Base-by-base conservation (phyloP, 2,797 vertebrate genomes). In the Myiotriccus ornatus region DNA sequence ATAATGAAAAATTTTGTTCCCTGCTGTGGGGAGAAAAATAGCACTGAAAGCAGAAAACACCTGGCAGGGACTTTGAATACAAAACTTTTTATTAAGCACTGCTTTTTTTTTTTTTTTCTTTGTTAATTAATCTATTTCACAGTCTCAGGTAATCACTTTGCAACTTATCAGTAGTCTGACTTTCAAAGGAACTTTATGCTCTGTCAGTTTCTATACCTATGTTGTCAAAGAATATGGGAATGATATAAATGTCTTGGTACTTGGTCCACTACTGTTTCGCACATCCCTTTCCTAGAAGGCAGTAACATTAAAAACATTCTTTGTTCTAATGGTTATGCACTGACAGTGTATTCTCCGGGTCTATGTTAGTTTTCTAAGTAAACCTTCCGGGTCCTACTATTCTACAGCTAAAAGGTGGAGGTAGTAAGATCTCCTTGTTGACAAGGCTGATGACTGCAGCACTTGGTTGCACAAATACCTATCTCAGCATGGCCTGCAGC, bases 41-140 rank as follows among this genome's bases (percentile, higher is more conserved):
- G n/a, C 67, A 76, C 46, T 88, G 62, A 92, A 90, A 93, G 65
- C 69, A 64, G 79, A 95, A 97, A 97, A 93, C 94, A 96, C 84
- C 92, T 97, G 96, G 75, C 74, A 83, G 75, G 77, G 43, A 63
- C 71, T 85, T 89, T 90, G 86, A 95, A 89, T 63, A 90, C 43
- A 13, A 96, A 86, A n/a, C 9, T 94, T 96, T 95, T 93, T 53
- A 97, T 97, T 96, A 95, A 95, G 71, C 76, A 93, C 63, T 90
- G 76, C 34, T 37, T 25, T 62, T 80, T 95, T 37, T 25, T 62
- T 80, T 95, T 34, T 87, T 94, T 96, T 68, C 41, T 82, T 78
- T 87, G 71, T 84, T 97, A 97, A 97, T 98, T 96, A 95, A 97
- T 84, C 82, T 90, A 88, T 92, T 93, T 95, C 95, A 95, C 84